phyloP scores from a whole-genome alignment of 2,888 invertebrate species.

The Pogonocherus hispidulus region DNA sequence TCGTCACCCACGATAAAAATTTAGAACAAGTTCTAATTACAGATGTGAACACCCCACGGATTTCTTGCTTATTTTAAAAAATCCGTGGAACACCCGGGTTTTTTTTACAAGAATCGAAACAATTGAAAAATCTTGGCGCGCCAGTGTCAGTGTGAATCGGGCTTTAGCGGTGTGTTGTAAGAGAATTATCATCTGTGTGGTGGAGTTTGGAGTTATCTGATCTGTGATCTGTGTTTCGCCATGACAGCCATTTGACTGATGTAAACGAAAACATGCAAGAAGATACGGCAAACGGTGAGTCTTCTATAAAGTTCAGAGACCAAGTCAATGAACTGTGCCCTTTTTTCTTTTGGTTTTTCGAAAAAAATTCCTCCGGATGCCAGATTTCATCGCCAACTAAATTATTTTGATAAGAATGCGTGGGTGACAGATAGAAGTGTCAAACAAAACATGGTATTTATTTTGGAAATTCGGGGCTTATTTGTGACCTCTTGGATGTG shows the following conservation, averaged over 20 bases:
- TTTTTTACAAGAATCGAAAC: too few species aligned
- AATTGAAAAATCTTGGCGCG: too few species aligned
- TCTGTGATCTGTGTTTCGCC: neutral
- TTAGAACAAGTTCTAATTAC: too few species aligned
- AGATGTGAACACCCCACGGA: too few species aligned
- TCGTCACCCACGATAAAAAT: too few species aligned
- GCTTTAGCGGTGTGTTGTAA: too few species aligned
- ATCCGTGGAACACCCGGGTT: too few species aligned
- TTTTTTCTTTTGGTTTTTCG: neutral
- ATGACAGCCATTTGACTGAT: conserved; percentile 13
- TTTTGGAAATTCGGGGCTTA: conserved; percentile 32
- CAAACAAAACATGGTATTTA: conserved; percentile 49
- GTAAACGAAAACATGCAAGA: conserved; percentile 59
- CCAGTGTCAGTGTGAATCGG: too few species aligned
- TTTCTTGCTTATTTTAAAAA: too few species aligned
- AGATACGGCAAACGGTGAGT: conserved; percentile 60
- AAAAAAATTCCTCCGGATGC: neutral
- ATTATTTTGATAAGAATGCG: conserved; percentile 46
- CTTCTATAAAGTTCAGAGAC: conserved; percentile 23
- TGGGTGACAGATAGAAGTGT: conserved; percentile 56
- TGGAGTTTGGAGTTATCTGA: too few species aligned
- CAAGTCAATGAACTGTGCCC: conserved; percentile 16
- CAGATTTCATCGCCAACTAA: conserved; percentile 2
- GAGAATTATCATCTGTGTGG: too few species aligned
- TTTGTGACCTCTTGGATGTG: neutral